Conservation (phyloP, 2,113 vertebrate species). For the Bos taurus region DNA sequence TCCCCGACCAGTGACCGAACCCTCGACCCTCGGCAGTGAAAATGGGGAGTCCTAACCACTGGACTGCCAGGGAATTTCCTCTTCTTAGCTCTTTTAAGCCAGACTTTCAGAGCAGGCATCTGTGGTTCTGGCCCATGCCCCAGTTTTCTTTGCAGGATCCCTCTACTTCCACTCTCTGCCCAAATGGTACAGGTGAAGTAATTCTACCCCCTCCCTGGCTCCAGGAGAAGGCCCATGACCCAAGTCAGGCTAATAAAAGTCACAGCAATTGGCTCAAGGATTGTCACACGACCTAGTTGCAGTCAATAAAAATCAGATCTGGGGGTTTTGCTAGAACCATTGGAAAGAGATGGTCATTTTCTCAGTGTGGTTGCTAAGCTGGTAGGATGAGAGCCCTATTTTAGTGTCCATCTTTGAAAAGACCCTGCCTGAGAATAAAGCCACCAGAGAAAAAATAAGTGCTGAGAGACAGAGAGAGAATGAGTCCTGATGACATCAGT, state of each 20-base stretch:
- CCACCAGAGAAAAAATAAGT: not conserved
- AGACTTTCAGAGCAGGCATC: not conserved
- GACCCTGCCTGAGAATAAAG: not conserved
- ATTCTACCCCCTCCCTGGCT: not conserved
- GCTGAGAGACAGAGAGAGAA: not conserved
- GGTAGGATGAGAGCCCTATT: not conserved
- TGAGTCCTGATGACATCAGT: not conserved
- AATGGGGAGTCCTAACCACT: not conserved
- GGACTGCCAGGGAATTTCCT: not conserved
- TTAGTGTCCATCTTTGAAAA: not conserved
- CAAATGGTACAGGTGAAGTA: not conserved
- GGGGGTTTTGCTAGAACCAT: not conserved
- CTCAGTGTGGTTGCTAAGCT: not conserved
- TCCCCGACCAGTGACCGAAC: not conserved
- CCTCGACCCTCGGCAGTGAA: not conserved
- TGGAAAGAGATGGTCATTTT: not conserved
- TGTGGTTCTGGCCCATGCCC: not conserved
- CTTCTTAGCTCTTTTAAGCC: not conserved
- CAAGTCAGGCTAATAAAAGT: not conserved
- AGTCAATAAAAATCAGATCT: not conserved
- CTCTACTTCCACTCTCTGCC: not conserved
- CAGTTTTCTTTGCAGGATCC: not conserved
- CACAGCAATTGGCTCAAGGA: not conserved
- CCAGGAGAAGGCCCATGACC: not conserved
- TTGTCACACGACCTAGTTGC: not conserved